These are phyloP conservation scores for Rhopalosiphum nymphaeae DNA, from an alignment of 2,888 invertebrate species.

Conservation along the genomic window DNA sequence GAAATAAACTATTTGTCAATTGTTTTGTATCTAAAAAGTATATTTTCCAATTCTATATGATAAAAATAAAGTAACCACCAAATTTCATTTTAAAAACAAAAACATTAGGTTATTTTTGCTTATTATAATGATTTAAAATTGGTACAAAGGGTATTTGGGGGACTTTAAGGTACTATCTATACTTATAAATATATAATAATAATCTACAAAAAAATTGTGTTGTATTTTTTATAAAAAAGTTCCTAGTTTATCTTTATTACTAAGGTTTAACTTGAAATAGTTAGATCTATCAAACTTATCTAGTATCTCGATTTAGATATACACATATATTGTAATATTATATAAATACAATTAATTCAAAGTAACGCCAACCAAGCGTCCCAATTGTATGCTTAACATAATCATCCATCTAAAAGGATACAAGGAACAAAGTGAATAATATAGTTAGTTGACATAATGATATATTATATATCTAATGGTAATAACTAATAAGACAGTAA, in stretches of 20 bases:
- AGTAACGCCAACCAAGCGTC: background rate
- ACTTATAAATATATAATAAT: background rate
- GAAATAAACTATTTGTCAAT: background rate
- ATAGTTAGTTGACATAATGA: background rate
- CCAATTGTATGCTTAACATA: background rate
- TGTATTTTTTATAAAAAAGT: background rate
- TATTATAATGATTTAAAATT: background rate
- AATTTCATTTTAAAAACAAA: background rate
- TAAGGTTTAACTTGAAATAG: background rate
- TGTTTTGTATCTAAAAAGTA: background rate
- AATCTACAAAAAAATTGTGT: background rate
- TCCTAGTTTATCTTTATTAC: background rate
- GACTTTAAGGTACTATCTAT: background rate
- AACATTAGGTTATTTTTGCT: background rate
- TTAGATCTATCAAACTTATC: background rate
- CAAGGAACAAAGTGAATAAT: background rate
- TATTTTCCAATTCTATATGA: background rate
- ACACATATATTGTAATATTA: background rate
- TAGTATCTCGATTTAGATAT: background rate
- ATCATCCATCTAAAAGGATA: background rate
- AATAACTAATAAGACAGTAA: no score
- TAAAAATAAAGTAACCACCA: background rate
- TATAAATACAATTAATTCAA: background rate
- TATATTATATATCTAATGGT: no score
- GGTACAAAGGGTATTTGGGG: background rate